Percentiles rank a stretch among this genome's conserved stretches.
Evolutionary conservation across 1,140 invertebrate species (phyloP).

Genomic region (Ditylenchus dipsaci): DNA sequence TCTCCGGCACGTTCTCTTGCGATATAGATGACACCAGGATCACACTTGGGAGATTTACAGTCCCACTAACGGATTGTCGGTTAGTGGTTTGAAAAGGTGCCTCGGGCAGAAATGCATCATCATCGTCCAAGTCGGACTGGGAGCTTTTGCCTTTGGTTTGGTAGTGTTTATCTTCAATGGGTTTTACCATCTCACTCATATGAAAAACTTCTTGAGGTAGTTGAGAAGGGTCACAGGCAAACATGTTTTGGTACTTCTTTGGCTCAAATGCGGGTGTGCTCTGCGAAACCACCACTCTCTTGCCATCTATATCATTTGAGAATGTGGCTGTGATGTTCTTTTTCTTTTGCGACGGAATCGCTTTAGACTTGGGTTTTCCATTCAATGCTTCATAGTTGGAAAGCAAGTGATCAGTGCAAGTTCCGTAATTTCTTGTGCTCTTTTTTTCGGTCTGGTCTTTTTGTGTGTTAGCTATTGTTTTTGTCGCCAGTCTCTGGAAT

Average conservation of each 20-base stretch:
- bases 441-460: neutral
- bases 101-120: slow-evolving; percentile 8
- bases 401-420: slow-evolving; percentile 47
- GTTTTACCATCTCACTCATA: slow-evolving; percentile 18
- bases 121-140: slow-evolving; percentile 10
- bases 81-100: neutral
- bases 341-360: slow-evolving; percentile 17
- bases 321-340: slow-evolving; percentile 22
- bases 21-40: neutral
- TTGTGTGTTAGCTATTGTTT: neutral
- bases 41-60: slow-evolving; percentile 14
- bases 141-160: neutral
- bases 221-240: slow-evolving; percentile 49
- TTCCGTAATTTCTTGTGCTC: slow-evolving; percentile 10
- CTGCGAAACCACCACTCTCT: neutral
- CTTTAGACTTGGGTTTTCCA: slow-evolving; percentile 37
- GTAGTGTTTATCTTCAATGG: neutral
- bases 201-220: slow-evolving; percentile 39
- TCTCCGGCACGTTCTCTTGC: neutral
- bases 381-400: slow-evolving; percentile 36
- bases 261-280: slow-evolving; percentile 1
- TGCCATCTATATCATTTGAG: too few species aligned
- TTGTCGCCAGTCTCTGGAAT: slow-evolving; percentile 1
- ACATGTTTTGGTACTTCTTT: slow-evolving; percentile 39
- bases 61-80: neutral